Percentiles rank a stretch among this genome's conserved stretches.
Evolutionary conservation across 2,113 vertebrate species (phyloP).

Genomic region (Parus major): DNA sequence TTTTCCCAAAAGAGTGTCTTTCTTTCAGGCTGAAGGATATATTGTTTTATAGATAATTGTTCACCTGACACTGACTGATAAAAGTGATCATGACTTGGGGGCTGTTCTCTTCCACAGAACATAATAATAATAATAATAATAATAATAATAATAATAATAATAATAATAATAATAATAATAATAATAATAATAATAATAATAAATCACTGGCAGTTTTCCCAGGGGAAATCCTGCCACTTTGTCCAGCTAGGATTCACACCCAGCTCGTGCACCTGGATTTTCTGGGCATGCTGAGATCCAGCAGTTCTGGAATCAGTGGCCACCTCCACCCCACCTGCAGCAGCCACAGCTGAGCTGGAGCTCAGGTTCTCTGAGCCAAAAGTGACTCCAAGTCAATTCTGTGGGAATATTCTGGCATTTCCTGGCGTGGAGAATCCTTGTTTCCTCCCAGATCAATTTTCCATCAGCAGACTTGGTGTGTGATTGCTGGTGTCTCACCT

Average conservation of each 20-base stretch:
- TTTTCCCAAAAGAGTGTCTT: background rate
- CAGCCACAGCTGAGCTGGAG: rapidly evolving
- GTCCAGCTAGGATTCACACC: background rate
- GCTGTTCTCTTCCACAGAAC: background rate
- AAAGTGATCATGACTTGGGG: background rate
- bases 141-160: background rate
- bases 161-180: background rate
- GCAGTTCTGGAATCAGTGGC: rapidly evolving
- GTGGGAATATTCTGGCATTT: rapidly evolving
- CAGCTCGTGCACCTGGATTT: background rate
- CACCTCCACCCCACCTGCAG: background rate
- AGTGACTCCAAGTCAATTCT: too few relatives aligned
- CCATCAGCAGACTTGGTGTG: background rate
- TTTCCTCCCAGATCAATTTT: background rate
- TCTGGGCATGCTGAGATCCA: background rate
- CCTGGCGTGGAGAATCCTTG: background rate
- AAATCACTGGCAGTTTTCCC: background rate
- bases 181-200: background rate
- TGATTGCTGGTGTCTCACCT: background rate
- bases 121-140: background rate
- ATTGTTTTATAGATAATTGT: background rate
- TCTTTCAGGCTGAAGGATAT: background rate
- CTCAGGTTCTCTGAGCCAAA: background rate
- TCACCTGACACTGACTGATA: background rate
- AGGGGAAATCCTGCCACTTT: background rate